Conservation (phyloP, 2,888 invertebrate species). For the Camponotus fellah region DNA sequence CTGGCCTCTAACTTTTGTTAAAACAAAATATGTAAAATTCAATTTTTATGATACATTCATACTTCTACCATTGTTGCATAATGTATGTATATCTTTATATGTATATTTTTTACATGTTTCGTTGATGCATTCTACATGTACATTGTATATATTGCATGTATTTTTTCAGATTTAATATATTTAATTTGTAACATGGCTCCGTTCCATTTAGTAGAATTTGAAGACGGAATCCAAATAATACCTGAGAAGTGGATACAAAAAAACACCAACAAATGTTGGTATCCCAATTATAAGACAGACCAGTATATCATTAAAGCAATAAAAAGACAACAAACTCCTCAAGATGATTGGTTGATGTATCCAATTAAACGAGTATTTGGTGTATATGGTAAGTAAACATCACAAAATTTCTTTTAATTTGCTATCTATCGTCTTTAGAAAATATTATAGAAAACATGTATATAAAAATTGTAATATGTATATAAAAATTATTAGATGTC, state of each 20-base stretch:
- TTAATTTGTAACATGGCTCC: not conserved
- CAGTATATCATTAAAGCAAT: no score
- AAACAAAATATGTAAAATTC: not conserved
- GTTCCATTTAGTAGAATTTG: no score
- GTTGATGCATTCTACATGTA: not conserved
- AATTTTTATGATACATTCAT: not conserved
- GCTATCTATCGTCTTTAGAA: not conserved
- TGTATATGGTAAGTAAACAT: not conserved
- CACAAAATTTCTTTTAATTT: no score
- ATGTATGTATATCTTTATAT: not conserved
- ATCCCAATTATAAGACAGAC: not conserved
- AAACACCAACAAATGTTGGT: no score
- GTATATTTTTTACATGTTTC: no score
- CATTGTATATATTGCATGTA: not conserved
- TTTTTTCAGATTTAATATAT: not conserved
- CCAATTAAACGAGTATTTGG: no score
- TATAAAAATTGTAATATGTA: no score
- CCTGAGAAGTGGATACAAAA: no score
- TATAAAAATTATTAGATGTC: not conserved
- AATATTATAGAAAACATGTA: not conserved
- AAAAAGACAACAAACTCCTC: no score
- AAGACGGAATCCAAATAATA: no score
- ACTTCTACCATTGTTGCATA: conserved; percentile 17
- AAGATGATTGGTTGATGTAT: no score
- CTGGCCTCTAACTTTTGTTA: not conserved